These are phyloP conservation scores for Scolopax rusticola DNA, from an alignment of 2,797 vertebrate genomes.

Conservation along the genomic window DNA sequence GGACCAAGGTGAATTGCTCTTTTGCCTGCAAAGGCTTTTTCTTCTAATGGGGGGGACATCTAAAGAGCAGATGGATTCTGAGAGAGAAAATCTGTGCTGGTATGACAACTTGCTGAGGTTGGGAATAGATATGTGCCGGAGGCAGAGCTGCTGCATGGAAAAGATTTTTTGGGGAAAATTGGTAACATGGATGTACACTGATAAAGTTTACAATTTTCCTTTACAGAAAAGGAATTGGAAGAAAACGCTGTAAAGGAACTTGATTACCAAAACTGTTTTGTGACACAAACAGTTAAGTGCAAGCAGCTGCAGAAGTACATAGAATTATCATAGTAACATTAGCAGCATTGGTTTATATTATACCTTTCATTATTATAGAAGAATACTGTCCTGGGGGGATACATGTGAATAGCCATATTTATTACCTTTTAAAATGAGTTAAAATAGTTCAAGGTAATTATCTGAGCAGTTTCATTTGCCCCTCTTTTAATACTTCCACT, in stretches of 20 bases:
- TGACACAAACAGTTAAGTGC: background rate
- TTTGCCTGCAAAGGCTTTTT: slow-evolving; percentile 8
- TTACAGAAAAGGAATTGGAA: too few species aligned
- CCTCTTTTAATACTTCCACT: background rate
- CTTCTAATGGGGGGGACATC: background rate
- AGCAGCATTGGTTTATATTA: background rate
- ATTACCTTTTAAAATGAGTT: slow-evolving; percentile 30
- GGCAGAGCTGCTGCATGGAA: background rate
- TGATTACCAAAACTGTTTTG: background rate
- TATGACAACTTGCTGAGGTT: background rate
- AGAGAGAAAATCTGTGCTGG: background rate
- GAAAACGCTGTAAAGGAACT: background rate
- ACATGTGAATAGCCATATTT: background rate
- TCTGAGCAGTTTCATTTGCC: slow-evolving; percentile 2
- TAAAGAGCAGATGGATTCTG: background rate
- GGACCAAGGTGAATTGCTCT: background rate
- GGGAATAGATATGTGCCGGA: background rate
- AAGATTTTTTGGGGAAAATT: background rate
- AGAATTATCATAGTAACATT: slow-evolving; percentile 5
- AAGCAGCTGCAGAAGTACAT: background rate
- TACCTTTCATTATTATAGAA: background rate
- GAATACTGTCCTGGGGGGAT: background rate
- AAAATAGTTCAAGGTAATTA: slow-evolving; percentile 34
- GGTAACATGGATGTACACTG: background rate
- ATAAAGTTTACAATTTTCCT: background rate